Evolutionary conservation across 2,113 vertebrate genomes (phyloP), one percentile per base, ranked within the genome.

Genomic region (Psammodynastes pulverulentus): DNA sequence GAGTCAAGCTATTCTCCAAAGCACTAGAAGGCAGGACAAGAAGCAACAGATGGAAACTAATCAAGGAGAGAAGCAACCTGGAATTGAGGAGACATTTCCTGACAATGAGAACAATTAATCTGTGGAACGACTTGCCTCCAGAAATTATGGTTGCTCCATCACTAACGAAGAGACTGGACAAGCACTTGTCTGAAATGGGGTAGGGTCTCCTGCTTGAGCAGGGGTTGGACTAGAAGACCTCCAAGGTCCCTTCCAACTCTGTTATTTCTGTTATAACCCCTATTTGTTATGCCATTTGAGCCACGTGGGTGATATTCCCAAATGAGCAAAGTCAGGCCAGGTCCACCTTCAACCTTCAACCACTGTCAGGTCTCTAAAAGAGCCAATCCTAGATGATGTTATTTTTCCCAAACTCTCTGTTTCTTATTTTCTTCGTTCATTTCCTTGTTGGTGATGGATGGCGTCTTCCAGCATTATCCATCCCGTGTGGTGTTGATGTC

Each of bases 81-180:
- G 24, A 58, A 26, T 3, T 10, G 13, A n/a, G 58, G 58, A 62
- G 26, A 0, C 29, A 62, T 1, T 62, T 62, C 26, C 58, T 62
- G 26, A 62, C 1, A n/a, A 4, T 62, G 0, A 62, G 58, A n/a
- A 62, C 10, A 12, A 62, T 62, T 62, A 62, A n/a, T 1, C 26
- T 0, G 1, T n/a, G 26, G 4, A n/a, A 62, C 1, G 0, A 0
- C 0, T n/a, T 62, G 10, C 58, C 58, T n/a, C 4, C 58, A 62
- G 58, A 29, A n/a, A 10, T n/a, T 13, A 26, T 62, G 26, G 0
- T 5, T 12, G 4, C 58, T 62, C 4, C 58, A 12, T 1, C 58
- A 62, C 26, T n/a, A 26, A 62, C 29, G 58, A n/a, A n/a, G 58
- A 62, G 10, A 29, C 1, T 62, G 56, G 56, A 62, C 9, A 62